phyloP scores from a whole-genome alignment of 2,888 invertebrate genomes.

The Gandaritis pyraliata region DNA sequence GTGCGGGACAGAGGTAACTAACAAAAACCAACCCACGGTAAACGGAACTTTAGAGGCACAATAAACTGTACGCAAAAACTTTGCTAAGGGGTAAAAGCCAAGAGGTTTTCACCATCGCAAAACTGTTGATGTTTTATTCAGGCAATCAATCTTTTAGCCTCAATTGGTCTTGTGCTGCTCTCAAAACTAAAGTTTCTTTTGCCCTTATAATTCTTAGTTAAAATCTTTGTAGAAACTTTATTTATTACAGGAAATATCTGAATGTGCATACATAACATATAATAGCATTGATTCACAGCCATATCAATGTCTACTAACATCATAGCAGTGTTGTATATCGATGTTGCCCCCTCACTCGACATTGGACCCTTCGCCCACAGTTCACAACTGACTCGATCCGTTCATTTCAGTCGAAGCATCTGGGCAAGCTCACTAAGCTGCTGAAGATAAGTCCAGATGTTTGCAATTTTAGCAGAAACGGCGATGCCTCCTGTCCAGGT shows the following conservation, averaged over 20 bases:
- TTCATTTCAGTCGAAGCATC: slow-evolving; percentile 83
- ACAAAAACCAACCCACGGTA: slow-evolving; percentile 30
- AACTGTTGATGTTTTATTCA: too few species aligned
- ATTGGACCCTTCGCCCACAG: slow-evolving; percentile 26
- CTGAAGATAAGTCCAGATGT: slow-evolving; percentile 59
- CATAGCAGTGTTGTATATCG: slow-evolving; percentile 45
- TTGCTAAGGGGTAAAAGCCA: too few species aligned
- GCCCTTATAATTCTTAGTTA: neutral
- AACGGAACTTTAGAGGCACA: neutral
- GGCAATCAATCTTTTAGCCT: too few species aligned
- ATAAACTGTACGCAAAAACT: too few species aligned
- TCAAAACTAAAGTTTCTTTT: slow-evolving; percentile 7
- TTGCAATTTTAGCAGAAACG: slow-evolving; percentile 66
- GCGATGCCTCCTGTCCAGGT: slow-evolving; percentile 65
- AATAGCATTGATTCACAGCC: slow-evolving; percentile 26
- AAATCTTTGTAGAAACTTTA: slow-evolving; percentile 8
- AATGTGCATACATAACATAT: slow-evolving; percentile 30
- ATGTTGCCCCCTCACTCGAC: slow-evolving; percentile 45
- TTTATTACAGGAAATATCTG: slow-evolving; percentile 22
- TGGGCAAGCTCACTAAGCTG: slow-evolving; percentile 80
- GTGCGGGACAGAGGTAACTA: slow-evolving; percentile 87
- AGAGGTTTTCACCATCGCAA: too few species aligned
- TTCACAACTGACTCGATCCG: slow-evolving; percentile 55
- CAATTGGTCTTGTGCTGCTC: too few species aligned
- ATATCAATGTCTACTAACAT: slow-evolving; percentile 38